phyloP scores from a whole-genome alignment of 2,888 invertebrate species.

The Chrysolina haemoptera region DNA sequence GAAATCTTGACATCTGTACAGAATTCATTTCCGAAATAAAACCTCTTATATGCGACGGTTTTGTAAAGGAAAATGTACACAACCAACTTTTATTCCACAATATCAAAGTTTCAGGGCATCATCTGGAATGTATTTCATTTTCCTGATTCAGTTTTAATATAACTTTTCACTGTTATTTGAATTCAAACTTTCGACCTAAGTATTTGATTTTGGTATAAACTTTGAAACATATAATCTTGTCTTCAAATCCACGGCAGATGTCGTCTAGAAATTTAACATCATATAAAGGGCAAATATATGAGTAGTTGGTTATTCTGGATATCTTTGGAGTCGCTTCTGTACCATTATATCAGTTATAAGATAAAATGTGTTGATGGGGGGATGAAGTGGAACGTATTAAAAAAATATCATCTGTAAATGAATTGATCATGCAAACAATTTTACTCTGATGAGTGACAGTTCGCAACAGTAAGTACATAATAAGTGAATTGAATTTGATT shows the following conservation, averaged over 20 bases:
- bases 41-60: background rate
- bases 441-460: no score
- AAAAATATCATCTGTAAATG: no score
- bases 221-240: slow-evolving; percentile 8
- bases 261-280: no score
- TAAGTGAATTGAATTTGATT: no score
- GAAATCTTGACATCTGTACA: slow-evolving; percentile 3
- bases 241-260: background rate
- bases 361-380: no score
- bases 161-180: slow-evolving; percentile 46
- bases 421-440: no score
- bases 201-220: slow-evolving; percentile 42
- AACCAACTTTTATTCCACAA: slow-evolving; percentile 35
- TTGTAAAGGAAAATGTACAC: slow-evolving; percentile 26
- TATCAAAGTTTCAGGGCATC: slow-evolving; percentile 46
- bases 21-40: slow-evolving; percentile 7
- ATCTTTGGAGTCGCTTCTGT: background rate
- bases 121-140: slow-evolving; percentile 44
- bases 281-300: background rate
- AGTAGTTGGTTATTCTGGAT: no score
- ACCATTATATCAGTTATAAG: no score
- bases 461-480: no score
- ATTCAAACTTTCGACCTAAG: slow-evolving; percentile 46
- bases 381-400: background rate
- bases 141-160: slow-evolving; percentile 46